These are phyloP conservation scores for Corydoras maculifer DNA, from an alignment of 2,113 vertebrate species.

Conservation along the genomic window DNA sequence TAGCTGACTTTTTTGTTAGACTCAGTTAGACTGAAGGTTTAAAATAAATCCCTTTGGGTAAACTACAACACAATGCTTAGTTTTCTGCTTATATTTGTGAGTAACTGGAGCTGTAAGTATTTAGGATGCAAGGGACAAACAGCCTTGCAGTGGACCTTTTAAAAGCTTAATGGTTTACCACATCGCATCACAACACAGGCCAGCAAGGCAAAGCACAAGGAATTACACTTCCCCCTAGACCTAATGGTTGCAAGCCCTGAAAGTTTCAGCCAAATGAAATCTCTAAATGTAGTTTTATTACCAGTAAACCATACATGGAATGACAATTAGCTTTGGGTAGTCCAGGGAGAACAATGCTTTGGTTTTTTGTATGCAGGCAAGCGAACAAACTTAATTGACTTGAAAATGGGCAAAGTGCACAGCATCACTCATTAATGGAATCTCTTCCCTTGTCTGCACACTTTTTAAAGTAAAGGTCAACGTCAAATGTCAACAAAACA, in stretches of 20 bases:
- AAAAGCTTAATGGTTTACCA: conserved; percentile 37
- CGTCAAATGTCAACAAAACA: conserved; percentile 65
- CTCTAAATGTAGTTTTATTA: conserved; percentile 60
- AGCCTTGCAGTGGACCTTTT: conserved; percentile 18
- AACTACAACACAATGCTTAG: conserved; percentile 10
- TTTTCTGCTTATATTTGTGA: conserved; percentile 17
- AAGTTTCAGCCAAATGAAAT: conserved; percentile 48
- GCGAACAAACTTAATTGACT: conserved; percentile 68
- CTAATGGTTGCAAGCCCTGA: conserved; percentile 51
- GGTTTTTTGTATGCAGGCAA: conserved; percentile 61
- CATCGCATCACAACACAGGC: conserved; percentile 53
- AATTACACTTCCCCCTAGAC: conserved; percentile 47
- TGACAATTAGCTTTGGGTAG: conserved; percentile 64
- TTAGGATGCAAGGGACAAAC: conserved; percentile 4
- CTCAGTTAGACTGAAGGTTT: neutral
- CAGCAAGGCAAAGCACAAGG: conserved; percentile 44
- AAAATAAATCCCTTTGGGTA: conserved; percentile 11
- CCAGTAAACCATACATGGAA: conserved; percentile 54
- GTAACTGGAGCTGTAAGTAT: neutral
- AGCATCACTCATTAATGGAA: conserved; percentile 66
- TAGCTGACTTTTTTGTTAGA: conserved; percentile 2
- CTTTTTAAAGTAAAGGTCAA: conserved; percentile 67
- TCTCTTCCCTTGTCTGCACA: conserved; percentile 46
- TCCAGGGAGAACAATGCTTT: conserved; percentile 52
- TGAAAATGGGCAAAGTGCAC: conserved; percentile 65